Evolutionary conservation across 2,888 invertebrate species (phyloP).

Genomic region (Proisotoma minuta): DNA sequence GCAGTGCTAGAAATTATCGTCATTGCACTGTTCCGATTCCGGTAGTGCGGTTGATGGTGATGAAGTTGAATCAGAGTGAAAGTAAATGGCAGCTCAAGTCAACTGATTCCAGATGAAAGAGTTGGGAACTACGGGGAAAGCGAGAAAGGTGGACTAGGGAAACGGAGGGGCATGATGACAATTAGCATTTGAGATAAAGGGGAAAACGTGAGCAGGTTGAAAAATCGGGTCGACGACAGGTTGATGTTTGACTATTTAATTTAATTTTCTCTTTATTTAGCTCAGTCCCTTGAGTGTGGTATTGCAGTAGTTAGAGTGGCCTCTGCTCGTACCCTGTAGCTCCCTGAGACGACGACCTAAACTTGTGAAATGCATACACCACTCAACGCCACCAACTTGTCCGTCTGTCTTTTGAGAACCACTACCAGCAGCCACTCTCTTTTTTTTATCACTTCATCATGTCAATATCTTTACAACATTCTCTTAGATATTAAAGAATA

Average conservation of each 20-base stretch:
- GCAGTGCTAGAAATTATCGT: conserved; percentile 43
- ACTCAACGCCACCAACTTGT: too few species aligned
- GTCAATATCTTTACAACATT: too few species aligned
- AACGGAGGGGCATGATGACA: conserved; percentile 6
- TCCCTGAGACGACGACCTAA: too few species aligned
- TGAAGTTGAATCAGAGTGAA: background rate
- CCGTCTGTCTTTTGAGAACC: too few species aligned
- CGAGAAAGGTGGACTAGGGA: conserved; percentile 2
- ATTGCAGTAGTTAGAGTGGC: too few species aligned
- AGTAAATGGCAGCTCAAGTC: background rate
- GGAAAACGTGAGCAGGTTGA: conserved; percentile 12
- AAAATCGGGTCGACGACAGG: conserved; percentile 8
- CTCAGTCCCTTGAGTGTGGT: too few species aligned
- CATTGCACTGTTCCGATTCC: conserved; percentile 46
- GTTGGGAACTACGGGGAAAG: conserved; percentile 3
- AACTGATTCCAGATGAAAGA: background rate
- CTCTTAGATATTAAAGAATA: too few species aligned
- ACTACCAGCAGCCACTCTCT: too few species aligned
- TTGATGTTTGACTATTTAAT: conserved; percentile 11
- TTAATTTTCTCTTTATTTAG: conserved; percentile 11
- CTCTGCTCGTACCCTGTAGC: too few species aligned
- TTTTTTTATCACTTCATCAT: too few species aligned
- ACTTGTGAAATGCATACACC: too few species aligned
- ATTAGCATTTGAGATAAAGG: conserved; percentile 15
- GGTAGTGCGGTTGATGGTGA: background rate